Percentiles rank a stretch among this genome's conserved stretches.
phyloP scores from a whole-genome alignment of 1,140 invertebrate genomes.

The Papilio polyxenes region DNA sequence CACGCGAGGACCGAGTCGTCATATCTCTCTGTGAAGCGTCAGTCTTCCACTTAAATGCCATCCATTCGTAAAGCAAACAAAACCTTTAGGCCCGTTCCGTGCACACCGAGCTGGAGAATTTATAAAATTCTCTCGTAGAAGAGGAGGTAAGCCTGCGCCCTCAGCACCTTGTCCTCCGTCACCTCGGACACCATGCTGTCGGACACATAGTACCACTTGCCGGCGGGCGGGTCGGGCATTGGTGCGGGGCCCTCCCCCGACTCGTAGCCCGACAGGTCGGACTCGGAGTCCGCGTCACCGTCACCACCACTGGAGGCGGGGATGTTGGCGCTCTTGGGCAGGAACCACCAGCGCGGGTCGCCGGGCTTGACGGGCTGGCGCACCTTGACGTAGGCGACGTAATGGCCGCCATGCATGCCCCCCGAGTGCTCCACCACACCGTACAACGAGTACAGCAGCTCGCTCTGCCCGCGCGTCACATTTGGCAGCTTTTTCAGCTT shows the following conservation, averaged over 20 bases:
- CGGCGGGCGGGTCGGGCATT: slow-evolving; percentile 82
- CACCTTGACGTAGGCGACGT: slow-evolving; percentile 96
- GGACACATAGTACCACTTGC: slow-evolving; percentile 96
- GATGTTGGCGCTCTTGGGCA: slow-evolving; percentile 82
- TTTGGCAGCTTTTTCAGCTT: slow-evolving; percentile 85
- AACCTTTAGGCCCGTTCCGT: slow-evolving; percentile 22
- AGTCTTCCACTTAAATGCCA: slow-evolving; percentile 73
- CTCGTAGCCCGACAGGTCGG: slow-evolving; percentile 75
- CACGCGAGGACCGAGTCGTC: slow-evolving; percentile 44
- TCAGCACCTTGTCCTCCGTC: slow-evolving; percentile 89
- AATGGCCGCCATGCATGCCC: slow-evolving; percentile 94
- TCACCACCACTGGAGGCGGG: slow-evolving; percentile 72
- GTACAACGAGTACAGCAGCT: slow-evolving; percentile 94
- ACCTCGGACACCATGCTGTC: slow-evolving; percentile 92
- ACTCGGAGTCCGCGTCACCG: slow-evolving; percentile 76
- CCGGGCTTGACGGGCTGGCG: slow-evolving; percentile 80
- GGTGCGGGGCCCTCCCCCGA: slow-evolving; percentile 64
- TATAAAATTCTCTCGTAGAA: slow-evolving; percentile 96
- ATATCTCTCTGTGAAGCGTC: slow-evolving; percentile 51
- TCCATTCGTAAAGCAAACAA: slow-evolving; percentile 36
- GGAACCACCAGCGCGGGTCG: slow-evolving; percentile 85
- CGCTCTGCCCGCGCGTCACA: slow-evolving; percentile 83
- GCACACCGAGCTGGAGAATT: slow-evolving; percentile 45
- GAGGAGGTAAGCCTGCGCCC: slow-evolving; percentile 96
- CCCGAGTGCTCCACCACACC: slow-evolving; percentile 97